phyloP scores from a whole-genome alignment of 2,113 vertebrate genomes.

The Sylvia atricapilla region DNA sequence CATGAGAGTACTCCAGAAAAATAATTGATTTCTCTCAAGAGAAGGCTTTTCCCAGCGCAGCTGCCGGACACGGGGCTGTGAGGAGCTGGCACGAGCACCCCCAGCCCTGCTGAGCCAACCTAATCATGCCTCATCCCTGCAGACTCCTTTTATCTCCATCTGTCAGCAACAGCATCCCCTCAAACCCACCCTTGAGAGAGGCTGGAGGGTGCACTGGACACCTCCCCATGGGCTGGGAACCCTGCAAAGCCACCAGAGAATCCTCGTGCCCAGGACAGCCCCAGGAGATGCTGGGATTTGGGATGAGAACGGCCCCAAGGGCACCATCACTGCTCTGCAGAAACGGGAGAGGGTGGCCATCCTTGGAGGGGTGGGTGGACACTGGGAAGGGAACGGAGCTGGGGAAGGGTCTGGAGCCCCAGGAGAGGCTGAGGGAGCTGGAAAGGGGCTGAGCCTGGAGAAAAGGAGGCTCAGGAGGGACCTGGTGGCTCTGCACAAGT shows the following conservation, averaged over 20 bases:
- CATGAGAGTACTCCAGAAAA: neutral
- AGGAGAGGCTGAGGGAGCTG: neutral
- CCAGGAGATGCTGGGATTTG: rapidly evolving
- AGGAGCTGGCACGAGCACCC: neutral
- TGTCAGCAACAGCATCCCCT: neutral
- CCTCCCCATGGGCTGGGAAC: rapidly evolving
- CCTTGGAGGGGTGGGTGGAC: neutral
- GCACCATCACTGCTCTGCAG: neutral
- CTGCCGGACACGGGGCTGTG: neutral
- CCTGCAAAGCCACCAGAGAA: neutral
- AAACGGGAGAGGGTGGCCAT: neutral
- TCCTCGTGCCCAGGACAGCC: rapidly evolving
- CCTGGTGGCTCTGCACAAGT: neutral
- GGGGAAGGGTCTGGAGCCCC: neutral
- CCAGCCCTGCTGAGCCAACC: neutral
- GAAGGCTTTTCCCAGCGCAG: neutral
- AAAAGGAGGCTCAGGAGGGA: neutral
- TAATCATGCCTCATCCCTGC: neutral
- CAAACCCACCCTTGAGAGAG: neutral
- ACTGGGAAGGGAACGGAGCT: neutral
- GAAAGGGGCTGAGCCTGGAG: neutral
- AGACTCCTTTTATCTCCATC: neutral
- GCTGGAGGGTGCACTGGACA: neutral
- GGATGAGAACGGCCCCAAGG: rapidly evolving
- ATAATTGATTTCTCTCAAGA: neutral